Conservation (phyloP, 2,113 vertebrate genomes). For the Phylloscopus trochiloides region DNA sequence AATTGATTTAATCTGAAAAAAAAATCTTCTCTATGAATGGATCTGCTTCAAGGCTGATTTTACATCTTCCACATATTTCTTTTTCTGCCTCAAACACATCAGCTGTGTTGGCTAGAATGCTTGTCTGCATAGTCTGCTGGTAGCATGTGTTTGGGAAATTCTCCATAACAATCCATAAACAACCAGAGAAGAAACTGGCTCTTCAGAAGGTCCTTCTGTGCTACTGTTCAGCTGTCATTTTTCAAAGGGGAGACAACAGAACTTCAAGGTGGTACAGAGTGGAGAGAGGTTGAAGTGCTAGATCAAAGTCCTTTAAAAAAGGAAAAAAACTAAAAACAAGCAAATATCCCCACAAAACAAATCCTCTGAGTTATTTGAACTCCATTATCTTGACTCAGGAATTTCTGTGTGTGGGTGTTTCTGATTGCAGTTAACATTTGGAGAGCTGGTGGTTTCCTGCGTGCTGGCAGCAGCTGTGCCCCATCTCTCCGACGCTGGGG, state of each 20-base stretch:
- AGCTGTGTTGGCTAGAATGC: not conserved
- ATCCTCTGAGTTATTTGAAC: not conserved
- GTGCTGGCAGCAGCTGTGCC: not conserved
- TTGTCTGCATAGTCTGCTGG: not conserved
- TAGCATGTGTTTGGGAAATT: not conserved
- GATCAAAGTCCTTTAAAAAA: not conserved
- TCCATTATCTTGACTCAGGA: not conserved
- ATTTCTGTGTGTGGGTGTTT: not conserved
- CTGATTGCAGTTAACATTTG: not conserved
- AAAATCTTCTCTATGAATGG: not conserved
- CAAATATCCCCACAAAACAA: not conserved
- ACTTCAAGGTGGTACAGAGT: not conserved
- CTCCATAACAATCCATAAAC: not conserved
- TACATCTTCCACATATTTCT: not conserved
- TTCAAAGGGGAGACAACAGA: rapidly evolving
- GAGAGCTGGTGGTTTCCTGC: not conserved
- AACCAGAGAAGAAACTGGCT: not conserved
- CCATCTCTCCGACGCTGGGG: rapidly evolving
- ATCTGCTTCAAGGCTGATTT: not conserved
- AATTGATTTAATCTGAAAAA: not conserved
- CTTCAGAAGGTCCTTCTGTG: not conserved
- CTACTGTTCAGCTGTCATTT: not conserved
- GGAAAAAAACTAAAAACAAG: not conserved
- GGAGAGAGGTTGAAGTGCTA: not conserved
- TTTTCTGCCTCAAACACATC: not conserved